phyloP scores from a whole-genome alignment of 2,113 vertebrate genomes.

The Cheirogaleus medius region DNA sequence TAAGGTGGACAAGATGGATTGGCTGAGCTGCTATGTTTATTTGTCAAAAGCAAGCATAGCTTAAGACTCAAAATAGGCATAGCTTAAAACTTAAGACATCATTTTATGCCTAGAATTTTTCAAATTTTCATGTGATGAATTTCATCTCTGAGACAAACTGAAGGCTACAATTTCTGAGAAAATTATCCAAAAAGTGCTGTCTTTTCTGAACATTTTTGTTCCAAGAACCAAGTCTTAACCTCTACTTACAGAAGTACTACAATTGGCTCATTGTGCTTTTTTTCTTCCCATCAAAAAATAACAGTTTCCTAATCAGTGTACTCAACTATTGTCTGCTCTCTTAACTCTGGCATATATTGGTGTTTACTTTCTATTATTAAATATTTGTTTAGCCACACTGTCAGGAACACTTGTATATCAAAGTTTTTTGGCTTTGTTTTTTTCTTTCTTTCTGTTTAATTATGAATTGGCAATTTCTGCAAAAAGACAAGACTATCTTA shows the following conservation, averaged over 20 bases:
- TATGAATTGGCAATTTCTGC: slow-evolving; percentile 17
- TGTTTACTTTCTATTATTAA: slow-evolving; percentile 13
- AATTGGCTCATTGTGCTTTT: background rate
- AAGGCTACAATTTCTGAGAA: background rate
- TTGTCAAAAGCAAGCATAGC: background rate
- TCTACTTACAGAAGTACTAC: background rate
- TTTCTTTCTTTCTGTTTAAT: background rate
- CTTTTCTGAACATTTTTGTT: background rate
- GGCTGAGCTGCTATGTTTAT: background rate
- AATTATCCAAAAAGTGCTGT: background rate
- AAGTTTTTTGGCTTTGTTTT: background rate
- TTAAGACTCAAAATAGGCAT: background rate
- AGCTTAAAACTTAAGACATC: background rate
- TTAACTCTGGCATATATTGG: background rate
- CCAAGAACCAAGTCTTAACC: background rate
- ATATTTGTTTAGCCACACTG: background rate
- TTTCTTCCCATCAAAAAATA: background rate
- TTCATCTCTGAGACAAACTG: background rate
- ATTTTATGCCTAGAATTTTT: background rate
- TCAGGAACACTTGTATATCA: background rate
- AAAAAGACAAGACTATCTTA: background rate
- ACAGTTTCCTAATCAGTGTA: background rate
- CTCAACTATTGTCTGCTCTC: background rate
- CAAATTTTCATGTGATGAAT: background rate
- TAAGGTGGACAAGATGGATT: background rate